A percentile compares a stretch with the other conserved stretches of the same genome.
These are phyloP conservation scores for Drosophila parthenogenetica DNA, from an alignment of 2,888 invertebrate genomes.

Conservation along the genomic window DNA sequence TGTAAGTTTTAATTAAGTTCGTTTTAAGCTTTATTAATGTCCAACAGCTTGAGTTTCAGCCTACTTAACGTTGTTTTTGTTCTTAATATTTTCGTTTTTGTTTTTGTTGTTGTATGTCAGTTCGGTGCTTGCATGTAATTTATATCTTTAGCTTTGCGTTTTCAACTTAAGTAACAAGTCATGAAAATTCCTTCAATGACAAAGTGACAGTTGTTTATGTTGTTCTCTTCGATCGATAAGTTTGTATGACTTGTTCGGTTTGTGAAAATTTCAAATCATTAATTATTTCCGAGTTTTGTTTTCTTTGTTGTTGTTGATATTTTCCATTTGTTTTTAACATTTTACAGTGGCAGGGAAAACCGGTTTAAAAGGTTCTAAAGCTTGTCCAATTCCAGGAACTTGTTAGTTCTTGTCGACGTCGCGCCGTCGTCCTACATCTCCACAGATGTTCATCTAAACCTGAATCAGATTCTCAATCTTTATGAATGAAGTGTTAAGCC, in stretches of 20 bases:
- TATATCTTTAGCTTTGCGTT: slow-evolving; percentile 39
- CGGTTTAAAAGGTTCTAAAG: slow-evolving; percentile 50
- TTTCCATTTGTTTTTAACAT: background rate
- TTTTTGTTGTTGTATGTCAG: slow-evolving; percentile 26
- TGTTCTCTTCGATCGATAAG: slow-evolving; percentile 54
- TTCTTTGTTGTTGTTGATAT: background rate
- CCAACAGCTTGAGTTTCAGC: slow-evolving; percentile 26
- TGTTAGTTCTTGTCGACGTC: slow-evolving; percentile 53
- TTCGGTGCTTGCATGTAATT: slow-evolving; percentile 43
- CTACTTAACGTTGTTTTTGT: background rate
- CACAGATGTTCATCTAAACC: slow-evolving; percentile 60
- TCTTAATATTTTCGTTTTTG: slow-evolving; percentile 2
- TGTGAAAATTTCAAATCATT: slow-evolving; percentile 73
- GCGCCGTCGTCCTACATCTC: background rate
- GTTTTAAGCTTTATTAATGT: slow-evolving; percentile 61
- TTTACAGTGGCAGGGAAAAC: slow-evolving; percentile 4
- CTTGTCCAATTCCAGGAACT: slow-evolving; percentile 64
- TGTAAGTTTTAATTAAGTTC: slow-evolving; percentile 66
- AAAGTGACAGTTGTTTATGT: slow-evolving; percentile 38
- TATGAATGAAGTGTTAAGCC: slow-evolving; percentile 65
- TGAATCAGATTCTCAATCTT: slow-evolving; percentile 49
- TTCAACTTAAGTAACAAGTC: slow-evolving; percentile 45
- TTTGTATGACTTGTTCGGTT: slow-evolving; percentile 38
- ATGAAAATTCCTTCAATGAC: slow-evolving; percentile 42
- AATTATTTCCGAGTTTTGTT: slow-evolving; percentile 54